Base-by-base conservation (phyloP, 2,113 vertebrate species). In the Lepidiolamprologus cunningtoni region DNA sequence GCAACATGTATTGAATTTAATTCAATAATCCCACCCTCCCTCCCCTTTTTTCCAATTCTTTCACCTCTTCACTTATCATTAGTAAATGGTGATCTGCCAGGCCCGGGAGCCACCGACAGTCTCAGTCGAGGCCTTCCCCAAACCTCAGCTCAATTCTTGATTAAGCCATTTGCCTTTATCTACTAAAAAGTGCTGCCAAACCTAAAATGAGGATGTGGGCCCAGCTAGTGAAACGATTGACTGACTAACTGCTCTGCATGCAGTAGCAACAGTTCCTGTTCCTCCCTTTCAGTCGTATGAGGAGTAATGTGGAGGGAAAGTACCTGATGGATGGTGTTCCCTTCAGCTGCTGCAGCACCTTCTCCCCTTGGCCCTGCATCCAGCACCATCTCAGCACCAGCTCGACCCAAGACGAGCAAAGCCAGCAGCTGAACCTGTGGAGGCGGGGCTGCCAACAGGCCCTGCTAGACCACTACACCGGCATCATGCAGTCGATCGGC, bases 261-360 rank as follows among this genome's bases (percentile, higher is more conserved):
- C 40, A 73, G 21, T 17, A 47, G 40, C 35, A 73, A 45, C 14
- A 21, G 8, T 55, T 26, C 50, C 76, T 76, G 11, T 31, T 76
- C 21, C 28, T 89, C 37, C 80, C 53, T 84, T 78, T 57, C 94
- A 98, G 97, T 66, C 97, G 96, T 1, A 89, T 98, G 4, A 96
- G 96, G 78, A 98, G 96, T 87, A 98, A 98, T 0, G 91, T 98
- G 35, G 96, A 97, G 2, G 97, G 97, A 0, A 96, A 95, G 92
- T 98, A 96, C 91, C 91, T 98, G 91, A 93, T 96, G 92, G 97
- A 98, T 8, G 95, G 96, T 1, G 97, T 98, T 1, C 98, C 98
- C 47, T 98, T 98, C 92, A 98, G 97, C 94, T 98, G 97, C 95
- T 98, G 97, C 94, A 98, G 97, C 83, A 95, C 96, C 2, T 94